phyloP scores from a whole-genome alignment of 2,113 vertebrate genomes.

The Petromus typicus region DNA sequence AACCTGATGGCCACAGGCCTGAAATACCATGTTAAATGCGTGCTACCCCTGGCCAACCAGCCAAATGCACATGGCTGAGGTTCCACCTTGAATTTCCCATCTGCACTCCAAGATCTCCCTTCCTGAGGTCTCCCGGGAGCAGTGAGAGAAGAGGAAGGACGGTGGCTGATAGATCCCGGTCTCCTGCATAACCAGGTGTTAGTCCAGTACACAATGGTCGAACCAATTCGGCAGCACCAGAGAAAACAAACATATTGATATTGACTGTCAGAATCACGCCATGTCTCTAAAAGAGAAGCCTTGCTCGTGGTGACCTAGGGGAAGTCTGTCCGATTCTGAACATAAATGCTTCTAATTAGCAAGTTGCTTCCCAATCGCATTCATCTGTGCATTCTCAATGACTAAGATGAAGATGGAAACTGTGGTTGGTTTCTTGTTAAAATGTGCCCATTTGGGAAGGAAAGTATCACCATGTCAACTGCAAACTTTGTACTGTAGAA shows the following conservation, averaged over 20 bases:
- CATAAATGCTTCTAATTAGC: constrained; percentile 60
- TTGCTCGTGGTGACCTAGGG: not conserved
- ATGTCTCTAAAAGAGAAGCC: constrained; percentile 32
- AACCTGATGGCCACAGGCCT: not conserved
- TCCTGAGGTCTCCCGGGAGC: not conserved
- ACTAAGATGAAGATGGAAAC: not conserved
- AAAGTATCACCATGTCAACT: not conserved
- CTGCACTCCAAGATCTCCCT: not conserved
- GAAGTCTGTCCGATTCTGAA: constrained; percentile 27
- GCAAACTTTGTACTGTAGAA: not conserved
- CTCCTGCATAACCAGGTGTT: not conserved
- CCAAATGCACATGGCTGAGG: not conserved
- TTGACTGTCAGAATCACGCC: not conserved
- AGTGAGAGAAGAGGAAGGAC: not conserved
- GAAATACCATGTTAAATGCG: not conserved
- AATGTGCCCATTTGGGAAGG: not conserved
- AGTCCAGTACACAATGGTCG: not conserved
- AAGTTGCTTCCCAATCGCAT: not conserved
- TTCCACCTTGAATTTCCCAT: not conserved
- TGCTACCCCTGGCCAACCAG: not conserved
- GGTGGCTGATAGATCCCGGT: not conserved
- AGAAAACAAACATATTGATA: not conserved
- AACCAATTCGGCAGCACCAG: not conserved
- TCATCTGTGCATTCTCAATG: not conserved
- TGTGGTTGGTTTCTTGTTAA: constrained; percentile 1